phyloP scores from a whole-genome alignment of 2,888 invertebrate genomes.

The Aplocera efformata region DNA sequence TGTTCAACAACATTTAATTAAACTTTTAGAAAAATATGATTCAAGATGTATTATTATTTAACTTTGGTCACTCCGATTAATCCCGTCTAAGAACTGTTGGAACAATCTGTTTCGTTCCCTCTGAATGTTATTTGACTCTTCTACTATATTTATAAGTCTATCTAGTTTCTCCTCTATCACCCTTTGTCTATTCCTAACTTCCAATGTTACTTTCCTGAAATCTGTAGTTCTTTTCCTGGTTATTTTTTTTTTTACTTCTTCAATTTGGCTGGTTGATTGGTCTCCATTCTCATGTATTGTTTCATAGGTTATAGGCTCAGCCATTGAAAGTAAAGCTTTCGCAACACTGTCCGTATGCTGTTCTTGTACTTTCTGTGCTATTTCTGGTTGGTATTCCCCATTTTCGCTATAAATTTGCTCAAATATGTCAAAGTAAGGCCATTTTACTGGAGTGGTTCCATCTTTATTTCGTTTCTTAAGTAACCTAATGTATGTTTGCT shows the following conservation, averaged over 20 bases:
- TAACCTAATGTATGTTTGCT: conserved; percentile 66
- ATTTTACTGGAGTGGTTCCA: conserved; percentile 55
- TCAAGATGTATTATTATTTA: no score
- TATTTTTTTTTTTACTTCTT: conserved; percentile 51
- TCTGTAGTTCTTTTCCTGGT: conserved; percentile 56
- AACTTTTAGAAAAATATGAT: no score
- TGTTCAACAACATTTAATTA: no score
- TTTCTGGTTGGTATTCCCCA: conserved; percentile 66
- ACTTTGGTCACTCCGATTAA: conserved; percentile 38
- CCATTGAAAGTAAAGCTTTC: conserved; percentile 58
- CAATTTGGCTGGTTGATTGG: conserved; percentile 43
- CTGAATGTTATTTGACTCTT: conserved; percentile 72
- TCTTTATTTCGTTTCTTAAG: conserved; percentile 59
- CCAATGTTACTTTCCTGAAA: conserved; percentile 61
- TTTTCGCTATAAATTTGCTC: conserved; percentile 64
- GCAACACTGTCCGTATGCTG: conserved; percentile 54
- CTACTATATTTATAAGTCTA: conserved; percentile 67
- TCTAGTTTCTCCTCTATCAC: conserved; percentile 70
- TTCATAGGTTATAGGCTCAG: conserved; percentile 44
- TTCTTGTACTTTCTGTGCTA: conserved; percentile 62
- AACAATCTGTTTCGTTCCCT: conserved; percentile 65
- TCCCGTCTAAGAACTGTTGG: conserved; percentile 61
- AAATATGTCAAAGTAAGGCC: conserved; percentile 70
- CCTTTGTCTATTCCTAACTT: conserved; percentile 66
- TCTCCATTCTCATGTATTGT: conserved; percentile 45